Conservation (phyloP, 2,797 vertebrate species). For the Linurgus olivaceus region DNA sequence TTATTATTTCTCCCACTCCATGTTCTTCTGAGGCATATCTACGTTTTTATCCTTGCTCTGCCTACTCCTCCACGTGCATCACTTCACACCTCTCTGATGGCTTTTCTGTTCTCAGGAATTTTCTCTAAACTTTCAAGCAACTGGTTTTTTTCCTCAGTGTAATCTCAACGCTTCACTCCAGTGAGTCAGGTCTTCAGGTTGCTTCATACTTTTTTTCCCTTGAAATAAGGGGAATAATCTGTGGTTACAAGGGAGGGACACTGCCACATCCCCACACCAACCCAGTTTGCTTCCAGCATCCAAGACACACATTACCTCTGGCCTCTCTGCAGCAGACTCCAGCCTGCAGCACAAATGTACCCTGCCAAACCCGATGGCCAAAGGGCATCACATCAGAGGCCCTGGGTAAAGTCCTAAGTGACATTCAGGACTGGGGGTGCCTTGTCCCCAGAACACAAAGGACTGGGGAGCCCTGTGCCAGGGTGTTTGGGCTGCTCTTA, state of each 20-base stretch:
- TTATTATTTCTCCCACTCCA: conserved; percentile 32
- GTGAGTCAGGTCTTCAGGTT: neutral
- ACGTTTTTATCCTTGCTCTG: neutral
- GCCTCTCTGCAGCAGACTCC: neutral
- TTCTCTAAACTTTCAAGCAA: neutral
- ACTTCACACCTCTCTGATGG: neutral
- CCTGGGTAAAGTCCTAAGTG: neutral
- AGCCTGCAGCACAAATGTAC: neutral
- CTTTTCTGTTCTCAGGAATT: neutral
- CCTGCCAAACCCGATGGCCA: neutral
- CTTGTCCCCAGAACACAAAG: fast-evolving
- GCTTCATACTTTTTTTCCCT: neutral
- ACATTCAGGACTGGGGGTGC: neutral
- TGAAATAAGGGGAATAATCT: neutral
- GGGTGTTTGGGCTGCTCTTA: conserved; percentile 51
- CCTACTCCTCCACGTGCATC: neutral
- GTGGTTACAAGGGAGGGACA: neutral
- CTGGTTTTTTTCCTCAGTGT: fast-evolving
- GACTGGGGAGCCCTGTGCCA: neutral
- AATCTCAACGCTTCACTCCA: neutral
- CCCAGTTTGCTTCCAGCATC: neutral
- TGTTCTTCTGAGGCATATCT: neutral
- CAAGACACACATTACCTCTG: neutral
- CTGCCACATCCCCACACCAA: neutral
- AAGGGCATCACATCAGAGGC: fast-evolving